These are phyloP conservation scores for Onychomys arenicola DNA, from an alignment of 2,797 vertebrate species.

Conservation along the genomic window DNA sequence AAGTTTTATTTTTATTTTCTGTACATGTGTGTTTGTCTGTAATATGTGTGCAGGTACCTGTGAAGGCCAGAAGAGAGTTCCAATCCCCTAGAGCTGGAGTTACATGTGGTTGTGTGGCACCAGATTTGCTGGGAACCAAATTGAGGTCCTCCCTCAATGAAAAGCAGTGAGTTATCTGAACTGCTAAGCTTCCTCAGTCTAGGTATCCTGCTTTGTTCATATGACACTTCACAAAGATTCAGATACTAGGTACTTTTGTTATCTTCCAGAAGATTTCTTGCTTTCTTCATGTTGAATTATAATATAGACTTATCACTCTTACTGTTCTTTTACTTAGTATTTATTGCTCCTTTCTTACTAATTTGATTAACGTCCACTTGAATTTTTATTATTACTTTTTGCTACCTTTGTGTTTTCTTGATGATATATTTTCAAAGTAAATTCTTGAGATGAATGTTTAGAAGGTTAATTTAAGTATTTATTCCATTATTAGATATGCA, in stretches of 20 bases:
- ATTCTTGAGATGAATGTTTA: slow-evolving; percentile 8
- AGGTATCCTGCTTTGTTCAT: neutral
- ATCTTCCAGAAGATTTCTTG: neutral
- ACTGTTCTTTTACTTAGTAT: neutral
- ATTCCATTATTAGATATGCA: slow-evolving; percentile 1
- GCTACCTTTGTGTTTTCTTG: neutral
- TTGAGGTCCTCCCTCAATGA: neutral
- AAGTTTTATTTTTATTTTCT: neutral
- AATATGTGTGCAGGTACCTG: no score
- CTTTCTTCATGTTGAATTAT: neutral
- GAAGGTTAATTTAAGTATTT: neutral
- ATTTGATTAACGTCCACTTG: neutral
- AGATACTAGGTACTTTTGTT: neutral
- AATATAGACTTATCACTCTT: neutral
- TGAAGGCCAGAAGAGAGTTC: neutral
- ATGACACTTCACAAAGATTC: neutral
- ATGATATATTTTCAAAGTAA: slow-evolving; percentile 18
- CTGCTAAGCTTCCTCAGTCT: neutral
- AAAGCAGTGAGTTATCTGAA: neutral
- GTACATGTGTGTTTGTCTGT: neutral
- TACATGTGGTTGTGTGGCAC: neutral
- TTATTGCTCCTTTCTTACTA: neutral
- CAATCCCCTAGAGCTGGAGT: neutral
- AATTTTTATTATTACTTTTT: neutral
- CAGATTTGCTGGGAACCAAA: neutral